phyloP scores from a whole-genome alignment of 2,888 invertebrate species.

The Calephelis perditalis region DNA sequence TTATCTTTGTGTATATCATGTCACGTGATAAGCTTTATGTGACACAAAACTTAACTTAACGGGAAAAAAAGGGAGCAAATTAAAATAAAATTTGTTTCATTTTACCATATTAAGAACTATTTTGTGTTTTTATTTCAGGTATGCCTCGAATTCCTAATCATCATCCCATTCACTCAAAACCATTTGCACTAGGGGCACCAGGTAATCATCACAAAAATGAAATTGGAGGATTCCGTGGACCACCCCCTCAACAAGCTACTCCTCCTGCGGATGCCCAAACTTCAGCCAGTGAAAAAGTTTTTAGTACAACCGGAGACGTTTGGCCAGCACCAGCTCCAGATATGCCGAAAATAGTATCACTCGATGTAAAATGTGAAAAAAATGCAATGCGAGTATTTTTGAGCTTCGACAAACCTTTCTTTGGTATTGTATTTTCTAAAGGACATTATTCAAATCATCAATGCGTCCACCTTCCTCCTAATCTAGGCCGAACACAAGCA shows the following conservation, averaged over 20 bases:
- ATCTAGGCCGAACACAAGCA: conserved; percentile 89
- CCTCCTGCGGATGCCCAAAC: conserved; percentile 70
- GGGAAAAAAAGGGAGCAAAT: no score
- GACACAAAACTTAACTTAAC: no score
- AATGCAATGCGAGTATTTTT: conserved; percentile 95
- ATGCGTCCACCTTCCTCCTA: conserved; percentile 94
- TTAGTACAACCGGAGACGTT: conserved; percentile 82
- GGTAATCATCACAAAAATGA: conserved; percentile 71
- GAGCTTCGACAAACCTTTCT: conserved; percentile 96
- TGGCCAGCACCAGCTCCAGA: conserved; percentile 93
- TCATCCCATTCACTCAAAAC: conserved; percentile 70
- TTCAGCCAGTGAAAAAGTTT: conserved; percentile 79
- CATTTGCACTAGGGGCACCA: conserved; percentile 62
- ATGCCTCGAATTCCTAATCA: conserved; percentile 72
- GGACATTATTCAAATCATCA: conserved; percentile 95
- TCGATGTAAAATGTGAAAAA: conserved; percentile 96
- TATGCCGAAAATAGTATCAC: conserved; percentile 94
- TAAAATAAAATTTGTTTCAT: no score
- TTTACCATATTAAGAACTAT: no score
- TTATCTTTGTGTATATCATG: no score
- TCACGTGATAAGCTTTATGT: no score
- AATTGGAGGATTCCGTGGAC: conserved; percentile 84
- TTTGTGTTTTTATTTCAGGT: conserved; percentile 44
- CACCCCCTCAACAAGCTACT: conserved; percentile 73
- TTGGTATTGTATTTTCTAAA: conserved; percentile 96